These are phyloP conservation scores for Druceiella hillmani DNA, from an alignment of 2,888 invertebrate genomes.

Conservation along the genomic window DNA sequence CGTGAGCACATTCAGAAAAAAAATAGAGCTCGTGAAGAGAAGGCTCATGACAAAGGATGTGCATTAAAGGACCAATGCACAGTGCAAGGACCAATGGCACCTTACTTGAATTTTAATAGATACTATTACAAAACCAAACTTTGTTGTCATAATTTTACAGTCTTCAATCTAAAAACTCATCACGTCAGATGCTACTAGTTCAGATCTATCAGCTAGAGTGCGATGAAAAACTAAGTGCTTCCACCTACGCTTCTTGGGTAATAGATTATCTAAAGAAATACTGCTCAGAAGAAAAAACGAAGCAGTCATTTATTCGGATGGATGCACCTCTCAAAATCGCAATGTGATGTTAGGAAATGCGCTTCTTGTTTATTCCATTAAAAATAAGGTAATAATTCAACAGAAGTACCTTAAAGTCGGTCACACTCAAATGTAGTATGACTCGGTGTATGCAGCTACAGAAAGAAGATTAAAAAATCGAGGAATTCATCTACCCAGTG, in stretches of 20 bases:
- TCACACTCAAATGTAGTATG: slow-evolving; percentile 29
- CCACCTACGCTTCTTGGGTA: no score
- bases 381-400: slow-evolving; percentile 1
- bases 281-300: no score
- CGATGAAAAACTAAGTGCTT: slow-evolving; percentile 2
- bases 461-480: slow-evolving; percentile 25
- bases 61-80: no score
- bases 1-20: no score
- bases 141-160: slow-evolving; percentile 14
- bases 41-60: no score
- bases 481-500: slow-evolving; percentile 19
- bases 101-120: no score
- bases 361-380: slow-evolving; percentile 6
- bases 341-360: slow-evolving; percentile 7
- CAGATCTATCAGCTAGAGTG: no score
- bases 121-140: no score
- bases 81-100: no score
- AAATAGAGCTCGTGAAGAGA: no score
- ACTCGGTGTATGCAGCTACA: slow-evolving; percentile 26
- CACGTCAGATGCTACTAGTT: slow-evolving; percentile 11
- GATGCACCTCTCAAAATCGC: slow-evolving; percentile 6
- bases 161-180: slow-evolving; percentile 8
- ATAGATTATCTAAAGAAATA: no score
- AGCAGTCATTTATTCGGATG: slow-evolving; percentile 6
- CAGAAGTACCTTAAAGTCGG: slow-evolving; percentile 27